Percentiles rank a stretch among this genome's conserved stretches.
Conservation (phyloP, 2,888 invertebrate genomes). For the Dasypogon diadema region DNA sequence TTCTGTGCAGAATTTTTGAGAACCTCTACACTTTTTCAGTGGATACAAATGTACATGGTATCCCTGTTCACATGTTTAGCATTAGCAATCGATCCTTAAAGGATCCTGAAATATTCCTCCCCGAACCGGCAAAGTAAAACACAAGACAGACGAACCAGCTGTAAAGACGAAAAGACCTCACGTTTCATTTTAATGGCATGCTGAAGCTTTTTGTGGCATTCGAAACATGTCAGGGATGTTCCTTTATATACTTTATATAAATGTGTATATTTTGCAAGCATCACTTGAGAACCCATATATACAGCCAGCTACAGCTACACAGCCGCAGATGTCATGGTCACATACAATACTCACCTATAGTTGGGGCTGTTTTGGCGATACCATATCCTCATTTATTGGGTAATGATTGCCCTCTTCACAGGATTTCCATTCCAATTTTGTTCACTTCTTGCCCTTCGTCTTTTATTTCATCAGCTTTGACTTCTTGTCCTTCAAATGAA, state of each 20-base stretch:
- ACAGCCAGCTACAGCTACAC: slow-evolving; percentile 30
- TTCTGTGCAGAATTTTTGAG: slow-evolving; percentile 34
- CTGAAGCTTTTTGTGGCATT: slow-evolving; percentile 53
- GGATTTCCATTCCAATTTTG: slow-evolving; percentile 49
- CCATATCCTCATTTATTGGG: slow-evolving; percentile 50
- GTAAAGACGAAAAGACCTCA: slow-evolving; percentile 53
- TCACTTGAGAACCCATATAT: slow-evolving; percentile 38
- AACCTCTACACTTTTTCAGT: not conserved
- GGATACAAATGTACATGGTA: slow-evolving; percentile 26
- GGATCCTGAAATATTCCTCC: slow-evolving; percentile 47
- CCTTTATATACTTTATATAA: slow-evolving; percentile 36
- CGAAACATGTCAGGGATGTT: slow-evolving; percentile 50
- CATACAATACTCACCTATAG: not conserved
- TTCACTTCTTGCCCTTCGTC: slow-evolving; percentile 41
- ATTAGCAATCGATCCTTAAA: slow-evolving; percentile 52
- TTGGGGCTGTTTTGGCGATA: slow-evolving; percentile 38
- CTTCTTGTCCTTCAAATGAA: slow-evolving; percentile 28
- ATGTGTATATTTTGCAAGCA: not conserved
- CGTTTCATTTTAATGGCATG: slow-evolving; percentile 53
- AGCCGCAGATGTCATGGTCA: slow-evolving; percentile 47
- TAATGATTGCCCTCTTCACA: slow-evolving; percentile 53
- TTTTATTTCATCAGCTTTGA: slow-evolving; percentile 40
- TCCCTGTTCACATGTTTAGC: slow-evolving; percentile 32
- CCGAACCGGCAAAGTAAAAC: slow-evolving; percentile 46
- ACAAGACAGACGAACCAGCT: slow-evolving; percentile 50